Percentiles rank a stretch among this genome's conserved stretches.
phyloP scores from a whole-genome alignment of 2,113 vertebrate species.

The Nothobranchius furzeri region DNA sequence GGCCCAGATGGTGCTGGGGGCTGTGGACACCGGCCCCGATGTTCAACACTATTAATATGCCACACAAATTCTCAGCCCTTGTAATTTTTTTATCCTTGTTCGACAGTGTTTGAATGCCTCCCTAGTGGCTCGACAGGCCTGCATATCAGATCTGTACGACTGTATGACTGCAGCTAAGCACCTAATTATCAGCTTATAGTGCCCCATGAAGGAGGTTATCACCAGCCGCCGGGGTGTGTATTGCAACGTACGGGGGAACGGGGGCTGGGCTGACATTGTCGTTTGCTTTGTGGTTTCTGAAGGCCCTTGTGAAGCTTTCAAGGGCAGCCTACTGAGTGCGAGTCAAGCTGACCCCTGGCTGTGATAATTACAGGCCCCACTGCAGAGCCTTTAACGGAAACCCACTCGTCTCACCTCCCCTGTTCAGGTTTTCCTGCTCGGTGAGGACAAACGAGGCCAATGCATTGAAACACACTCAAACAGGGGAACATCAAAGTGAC shows the following conservation, averaged over 20 bases:
- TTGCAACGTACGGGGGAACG: not conserved
- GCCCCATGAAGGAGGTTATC: slow-evolving; percentile 41
- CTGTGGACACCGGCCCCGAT: slow-evolving; percentile 31
- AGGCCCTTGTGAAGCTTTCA: slow-evolving; percentile 31
- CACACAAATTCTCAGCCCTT: slow-evolving; percentile 42
- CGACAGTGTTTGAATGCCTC: slow-evolving; percentile 42
- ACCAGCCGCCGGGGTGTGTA: not conserved
- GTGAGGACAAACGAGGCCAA: too few relatives aligned
- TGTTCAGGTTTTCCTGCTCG: too few relatives aligned
- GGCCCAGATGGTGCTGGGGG: slow-evolving; percentile 47
- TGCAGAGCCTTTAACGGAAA: slow-evolving; percentile 2
- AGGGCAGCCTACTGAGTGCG: slow-evolving; percentile 7
- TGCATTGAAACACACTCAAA: too few relatives aligned
- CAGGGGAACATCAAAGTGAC: too few relatives aligned
- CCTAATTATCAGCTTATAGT: slow-evolving; percentile 55
- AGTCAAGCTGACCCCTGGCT: slow-evolving; percentile 21
- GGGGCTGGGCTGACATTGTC: slow-evolving; percentile 26
- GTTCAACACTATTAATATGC: slow-evolving; percentile 44
- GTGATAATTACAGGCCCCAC: slow-evolving; percentile 41
- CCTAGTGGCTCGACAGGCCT: slow-evolving; percentile 25
- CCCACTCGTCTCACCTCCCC: too few relatives aligned
- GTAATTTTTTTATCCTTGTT: slow-evolving; percentile 45
- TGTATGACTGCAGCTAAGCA: slow-evolving; percentile 39
- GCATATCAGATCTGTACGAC: slow-evolving; percentile 43
- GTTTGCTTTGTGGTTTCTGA: slow-evolving; percentile 22